Conservation (phyloP, 2,797 vertebrate genomes). For the Anas georgica region DNA sequence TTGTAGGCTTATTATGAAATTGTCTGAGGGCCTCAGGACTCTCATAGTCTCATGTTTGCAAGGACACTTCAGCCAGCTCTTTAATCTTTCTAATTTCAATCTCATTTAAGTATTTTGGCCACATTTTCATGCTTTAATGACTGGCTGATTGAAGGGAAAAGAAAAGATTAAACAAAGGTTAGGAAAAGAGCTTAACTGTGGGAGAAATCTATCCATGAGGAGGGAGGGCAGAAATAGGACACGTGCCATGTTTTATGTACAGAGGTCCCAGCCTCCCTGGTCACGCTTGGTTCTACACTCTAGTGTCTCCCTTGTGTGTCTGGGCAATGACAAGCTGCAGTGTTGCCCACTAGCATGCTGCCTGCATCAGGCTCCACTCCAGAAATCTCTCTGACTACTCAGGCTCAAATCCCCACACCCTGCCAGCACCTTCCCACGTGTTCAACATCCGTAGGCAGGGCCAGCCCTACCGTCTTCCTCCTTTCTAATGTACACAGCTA, state of each 20-base stretch:
- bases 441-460: neutral
- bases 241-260: rapidly evolving
- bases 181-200: neutral
- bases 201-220: neutral
- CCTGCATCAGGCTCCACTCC: neutral
- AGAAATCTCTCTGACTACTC: neutral
- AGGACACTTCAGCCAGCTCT: constrained; percentile 43
- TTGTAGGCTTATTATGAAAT: constrained; percentile 34
- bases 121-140: constrained; percentile 54
- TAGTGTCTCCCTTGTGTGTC: neutral
- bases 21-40: neutral
- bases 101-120: constrained; percentile 62
- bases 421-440: neutral
- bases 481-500: neutral
- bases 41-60: constrained; percentile 21
- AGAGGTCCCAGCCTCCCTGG: neutral
- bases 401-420: neutral
- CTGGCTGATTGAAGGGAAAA: constrained; percentile 23
- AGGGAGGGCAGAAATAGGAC: neutral
- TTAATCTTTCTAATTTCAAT: constrained; percentile 60
- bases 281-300: neutral
- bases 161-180: constrained; percentile 52
- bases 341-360: neutral
- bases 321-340: neutral
- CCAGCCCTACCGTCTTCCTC: neutral